Evolutionary conservation across 2,888 invertebrate genomes (phyloP).

Genomic region (Nephrotoma appendiculata): DNA sequence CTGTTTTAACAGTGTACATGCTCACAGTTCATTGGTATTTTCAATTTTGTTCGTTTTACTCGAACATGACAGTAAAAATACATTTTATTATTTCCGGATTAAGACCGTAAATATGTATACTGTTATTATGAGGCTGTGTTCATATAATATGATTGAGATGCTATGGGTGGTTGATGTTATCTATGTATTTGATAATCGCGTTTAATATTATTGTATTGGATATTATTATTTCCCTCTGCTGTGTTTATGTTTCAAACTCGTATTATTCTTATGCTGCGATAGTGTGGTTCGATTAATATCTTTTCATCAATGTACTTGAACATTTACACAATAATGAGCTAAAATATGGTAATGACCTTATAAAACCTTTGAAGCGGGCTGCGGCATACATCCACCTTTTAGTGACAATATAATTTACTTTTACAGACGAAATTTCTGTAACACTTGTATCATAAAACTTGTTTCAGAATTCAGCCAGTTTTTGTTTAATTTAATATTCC

Average conservation of each 20-base stretch:
- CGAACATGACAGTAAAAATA: not conserved
- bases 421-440: too few relatives aligned
- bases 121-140: not conserved
- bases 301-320: not conserved
- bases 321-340: not conserved
- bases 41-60: not conserved
- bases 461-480: too few relatives aligned
- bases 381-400: too few relatives aligned
- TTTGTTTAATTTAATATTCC: too few relatives aligned
- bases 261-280: not conserved
- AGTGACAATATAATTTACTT: too few relatives aligned
- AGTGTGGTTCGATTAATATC: not conserved
- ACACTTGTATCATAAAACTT: too few relatives aligned
- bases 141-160: not conserved
- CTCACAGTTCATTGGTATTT: not conserved
- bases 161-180: not conserved
- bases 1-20: not conserved
- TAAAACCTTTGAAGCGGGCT: too few relatives aligned
- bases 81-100: not conserved
- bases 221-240: not conserved
- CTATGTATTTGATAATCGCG: not conserved
- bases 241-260: not conserved
- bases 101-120: not conserved
- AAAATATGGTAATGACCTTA: not conserved
- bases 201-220: not conserved